These are phyloP conservation scores for Galleria mellonella DNA, from an alignment of 1,140 invertebrate genomes.

Conservation along the genomic window DNA sequence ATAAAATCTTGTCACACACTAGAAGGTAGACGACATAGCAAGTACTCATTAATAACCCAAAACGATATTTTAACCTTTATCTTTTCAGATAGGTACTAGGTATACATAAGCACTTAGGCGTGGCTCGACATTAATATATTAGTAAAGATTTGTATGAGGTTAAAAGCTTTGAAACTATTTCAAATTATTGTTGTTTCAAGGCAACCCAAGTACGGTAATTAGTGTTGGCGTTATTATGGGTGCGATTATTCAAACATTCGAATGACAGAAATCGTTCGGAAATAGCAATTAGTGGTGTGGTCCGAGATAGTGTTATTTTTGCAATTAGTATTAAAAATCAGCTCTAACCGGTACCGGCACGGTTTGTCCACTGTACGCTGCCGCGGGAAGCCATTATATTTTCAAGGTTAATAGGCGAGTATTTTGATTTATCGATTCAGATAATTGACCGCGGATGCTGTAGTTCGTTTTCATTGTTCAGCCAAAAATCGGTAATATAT, in stretches of 20 bases:
- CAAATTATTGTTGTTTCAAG: constrained; percentile 15
- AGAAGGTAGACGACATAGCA: no score
- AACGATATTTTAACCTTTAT: no score
- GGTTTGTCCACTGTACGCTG: constrained; percentile 20
- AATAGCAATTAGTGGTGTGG: no score
- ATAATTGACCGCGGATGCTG: constrained; percentile 36
- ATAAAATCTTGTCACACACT: no score
- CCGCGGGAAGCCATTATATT: constrained; percentile 23
- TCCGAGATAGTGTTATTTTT: no score
- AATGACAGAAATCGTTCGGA: no score
- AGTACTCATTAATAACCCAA: no score
- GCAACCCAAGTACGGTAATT: constrained; percentile 4
- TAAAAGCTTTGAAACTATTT: constrained; percentile 11
- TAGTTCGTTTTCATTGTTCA: constrained; percentile 30
- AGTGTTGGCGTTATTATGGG: constrained; percentile 13
- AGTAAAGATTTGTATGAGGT: constrained; percentile 12
- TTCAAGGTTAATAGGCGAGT: constrained; percentile 48
- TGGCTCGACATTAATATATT: background rate
- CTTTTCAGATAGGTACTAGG: no score
- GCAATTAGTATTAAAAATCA: no score
- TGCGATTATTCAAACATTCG: background rate
- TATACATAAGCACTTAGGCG: no score
- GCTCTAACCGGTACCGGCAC: constrained; percentile 15
- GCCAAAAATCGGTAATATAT: background rate
- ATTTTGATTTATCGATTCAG: constrained; percentile 45